Evolutionary conservation across 2,888 invertebrate species (phyloP), one percentile per base, ranked within the genome.

Genomic region (Acanthosepion pharaonis): DNA sequence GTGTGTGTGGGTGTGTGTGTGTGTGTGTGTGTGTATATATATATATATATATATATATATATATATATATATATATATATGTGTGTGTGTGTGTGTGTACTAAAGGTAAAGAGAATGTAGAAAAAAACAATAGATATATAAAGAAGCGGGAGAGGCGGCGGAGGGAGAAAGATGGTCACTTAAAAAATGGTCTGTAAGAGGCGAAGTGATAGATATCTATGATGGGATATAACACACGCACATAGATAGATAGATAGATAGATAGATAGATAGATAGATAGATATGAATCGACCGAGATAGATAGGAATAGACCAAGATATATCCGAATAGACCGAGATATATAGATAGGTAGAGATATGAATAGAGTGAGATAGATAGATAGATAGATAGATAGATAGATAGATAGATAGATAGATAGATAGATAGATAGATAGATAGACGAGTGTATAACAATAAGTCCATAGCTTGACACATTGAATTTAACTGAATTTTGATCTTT

Each of bases 221-320:
- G 3, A 42, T 42, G 1, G 42, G 3, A 42, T 42, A 2, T 42
- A 42, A 91, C 25, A 91, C 5, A 91, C 28, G 42, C 28, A 42
- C 28, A 92, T 42, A 92, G 42, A 92, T 92, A 92, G 42, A 92
- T 92, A 92, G 42, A 92, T 92, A 92, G 42, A 92, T 92, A 92
- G 42, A 92, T 92, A 92, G 42, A 92, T 92, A 92, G 42, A 92
- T 49, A 92, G 42, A 92, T 49, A 92, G 42, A 92, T 92, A 92
- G 42, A 92, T 48, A 92, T 48, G 42, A 42, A 92, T 49, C 2
- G 1, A 42, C 92, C 5, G 0, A 6, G 5, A 15, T 28, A 9
- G 3, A 28, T 92, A 5, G 5, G 11, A 4, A 23, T 42, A 91
- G 3, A 18, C 11, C 9, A 1, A 91, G 1, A n/a, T n/a, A 8